Conservation (phyloP, 2,113 vertebrate genomes). For the Rissa tridactyla region DNA sequence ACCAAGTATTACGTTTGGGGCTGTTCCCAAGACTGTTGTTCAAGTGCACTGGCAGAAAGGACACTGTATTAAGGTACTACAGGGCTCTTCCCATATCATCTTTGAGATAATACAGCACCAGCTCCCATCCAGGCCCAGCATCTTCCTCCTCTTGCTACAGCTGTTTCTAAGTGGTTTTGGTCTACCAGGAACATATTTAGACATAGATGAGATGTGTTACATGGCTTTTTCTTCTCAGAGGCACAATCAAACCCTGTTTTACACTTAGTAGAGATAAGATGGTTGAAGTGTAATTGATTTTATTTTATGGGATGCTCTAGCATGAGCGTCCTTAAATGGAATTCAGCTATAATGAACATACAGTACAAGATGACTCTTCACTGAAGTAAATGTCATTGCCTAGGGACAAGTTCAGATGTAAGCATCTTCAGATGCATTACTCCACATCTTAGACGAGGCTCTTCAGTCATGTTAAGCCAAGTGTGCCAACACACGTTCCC, state of each 20-base stretch:
- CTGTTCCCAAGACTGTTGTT: neutral
- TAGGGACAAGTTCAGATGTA: constrained; percentile 10
- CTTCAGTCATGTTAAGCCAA: neutral
- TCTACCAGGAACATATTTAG: neutral
- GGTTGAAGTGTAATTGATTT: neutral
- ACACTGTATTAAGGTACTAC: neutral
- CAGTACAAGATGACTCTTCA: neutral
- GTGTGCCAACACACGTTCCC: neutral
- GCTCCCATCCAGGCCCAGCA: neutral
- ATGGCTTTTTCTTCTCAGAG: neutral
- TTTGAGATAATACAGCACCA: neutral
- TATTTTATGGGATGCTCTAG: constrained; percentile 22
- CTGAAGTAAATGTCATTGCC: neutral
- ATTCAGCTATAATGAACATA: constrained; percentile 11
- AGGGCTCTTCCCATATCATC: neutral
- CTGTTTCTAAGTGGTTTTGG: neutral
- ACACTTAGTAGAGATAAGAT: neutral
- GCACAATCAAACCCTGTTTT: neutral
- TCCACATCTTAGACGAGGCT: neutral
- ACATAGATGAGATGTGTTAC: neutral
- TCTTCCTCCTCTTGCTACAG: neutral
- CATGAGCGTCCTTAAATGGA: neutral
- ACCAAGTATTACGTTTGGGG: neutral
- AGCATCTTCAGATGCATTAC: constrained; percentile 11
- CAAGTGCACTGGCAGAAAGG: neutral